Evolutionary conservation across 2,888 invertebrate genomes (phyloP).

Genomic region (Athetis lepigone): DNA sequence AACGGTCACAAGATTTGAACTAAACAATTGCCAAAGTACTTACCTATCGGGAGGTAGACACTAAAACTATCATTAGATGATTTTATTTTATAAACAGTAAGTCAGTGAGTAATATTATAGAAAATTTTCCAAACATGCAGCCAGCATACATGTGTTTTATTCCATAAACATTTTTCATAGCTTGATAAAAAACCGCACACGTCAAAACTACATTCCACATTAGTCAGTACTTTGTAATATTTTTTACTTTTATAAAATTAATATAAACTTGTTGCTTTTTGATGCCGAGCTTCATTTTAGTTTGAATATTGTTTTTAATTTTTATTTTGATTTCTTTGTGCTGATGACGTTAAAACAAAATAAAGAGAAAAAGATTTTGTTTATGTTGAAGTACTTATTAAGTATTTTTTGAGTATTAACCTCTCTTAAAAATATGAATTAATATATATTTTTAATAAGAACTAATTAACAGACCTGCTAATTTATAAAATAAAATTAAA

Average conservation of each 20-base stretch:
- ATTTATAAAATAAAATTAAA: too few species aligned
- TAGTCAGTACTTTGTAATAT: slow-evolving; percentile 14
- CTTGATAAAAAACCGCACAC: slow-evolving; percentile 20
- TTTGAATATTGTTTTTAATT: slow-evolving; percentile 12
- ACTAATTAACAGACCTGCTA: too few species aligned
- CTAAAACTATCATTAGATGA: too few species aligned
- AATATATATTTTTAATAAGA: too few species aligned
- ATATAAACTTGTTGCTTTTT: slow-evolving; percentile 18
- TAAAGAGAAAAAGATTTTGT: neutral
- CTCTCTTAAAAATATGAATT: too few species aligned
- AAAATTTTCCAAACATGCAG: slow-evolving; percentile 3
- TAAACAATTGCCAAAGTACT: too few species aligned
- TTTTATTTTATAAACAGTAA: too few species aligned
- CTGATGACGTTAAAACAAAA: neutral
- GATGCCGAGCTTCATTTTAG: slow-evolving; percentile 3
- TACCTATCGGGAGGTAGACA: too few species aligned
- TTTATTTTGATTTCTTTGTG: neutral
- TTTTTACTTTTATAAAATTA: slow-evolving; percentile 27
- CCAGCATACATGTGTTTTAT: slow-evolving; percentile 18
- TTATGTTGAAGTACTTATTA: too few species aligned
- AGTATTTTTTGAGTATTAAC: too few species aligned
- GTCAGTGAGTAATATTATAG: too few species aligned
- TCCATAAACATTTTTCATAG: slow-evolving; percentile 8
- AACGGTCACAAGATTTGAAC: too few species aligned
- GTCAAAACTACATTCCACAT: slow-evolving; percentile 29